Evolutionary conservation across 2,797 vertebrate genomes (phyloP).

Genomic region (Malacoraja senta): DNA sequence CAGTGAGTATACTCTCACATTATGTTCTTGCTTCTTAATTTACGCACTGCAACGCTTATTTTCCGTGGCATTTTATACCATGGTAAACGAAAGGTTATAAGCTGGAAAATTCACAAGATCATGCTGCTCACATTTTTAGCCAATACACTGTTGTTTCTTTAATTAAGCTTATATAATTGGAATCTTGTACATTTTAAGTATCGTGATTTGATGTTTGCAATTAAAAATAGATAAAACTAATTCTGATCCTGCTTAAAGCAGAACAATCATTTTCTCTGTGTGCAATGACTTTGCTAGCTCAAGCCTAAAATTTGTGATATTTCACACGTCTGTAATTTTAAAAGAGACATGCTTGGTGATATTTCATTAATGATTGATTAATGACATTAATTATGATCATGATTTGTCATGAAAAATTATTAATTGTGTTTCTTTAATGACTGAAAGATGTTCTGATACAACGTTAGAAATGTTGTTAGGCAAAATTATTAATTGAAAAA

Average conservation of each 20-base stretch:
- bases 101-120: background rate
- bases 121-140: background rate
- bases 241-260: background rate
- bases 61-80: background rate
- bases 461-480: background rate
- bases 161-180: background rate
- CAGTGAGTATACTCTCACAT: conserved; percentile 1
- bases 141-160: background rate
- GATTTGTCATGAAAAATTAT: too few relatives aligned
- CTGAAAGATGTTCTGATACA: background rate
- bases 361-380: background rate
- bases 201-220: background rate
- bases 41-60: background rate
- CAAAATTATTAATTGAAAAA: background rate
- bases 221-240: background rate
- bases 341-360: background rate
- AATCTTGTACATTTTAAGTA: background rate
- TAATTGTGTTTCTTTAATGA: background rate
- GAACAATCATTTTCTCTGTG: background rate
- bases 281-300: background rate
- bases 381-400: too few relatives aligned
- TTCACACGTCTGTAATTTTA: too few relatives aligned
- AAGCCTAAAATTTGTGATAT: background rate
- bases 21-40: background rate
- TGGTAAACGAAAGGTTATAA: background rate